Percentiles rank a stretch among this genome's conserved stretches.
Evolutionary conservation across 2,888 invertebrate genomes (phyloP).

Genomic region (Terebella lapidaria): DNA sequence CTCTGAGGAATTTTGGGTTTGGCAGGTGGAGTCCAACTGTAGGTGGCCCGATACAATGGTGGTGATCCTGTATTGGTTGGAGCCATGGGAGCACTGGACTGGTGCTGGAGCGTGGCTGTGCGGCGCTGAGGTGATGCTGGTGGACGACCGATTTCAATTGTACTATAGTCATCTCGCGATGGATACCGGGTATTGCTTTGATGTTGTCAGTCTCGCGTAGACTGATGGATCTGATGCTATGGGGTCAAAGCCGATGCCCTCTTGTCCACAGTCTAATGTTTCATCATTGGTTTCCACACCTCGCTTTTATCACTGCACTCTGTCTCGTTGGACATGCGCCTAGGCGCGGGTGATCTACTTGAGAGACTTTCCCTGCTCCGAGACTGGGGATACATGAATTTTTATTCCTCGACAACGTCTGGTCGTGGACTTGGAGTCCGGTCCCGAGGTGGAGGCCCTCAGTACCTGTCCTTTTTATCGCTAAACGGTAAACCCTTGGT

Average conservation of each 20-base stretch:
- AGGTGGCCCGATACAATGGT: background rate
- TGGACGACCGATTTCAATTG: background rate
- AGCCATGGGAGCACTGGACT: background rate
- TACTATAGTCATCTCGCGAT: background rate
- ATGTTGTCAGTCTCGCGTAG: background rate
- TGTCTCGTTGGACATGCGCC: background rate
- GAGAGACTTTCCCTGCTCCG: background rate
- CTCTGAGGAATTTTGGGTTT: no score
- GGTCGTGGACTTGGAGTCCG: conserved; percentile 21
- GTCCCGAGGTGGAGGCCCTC: conserved; percentile 4
- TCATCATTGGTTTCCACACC: conserved; percentile 4
- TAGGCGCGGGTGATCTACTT: background rate
- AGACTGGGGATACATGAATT: background rate
- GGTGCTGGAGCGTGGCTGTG: background rate
- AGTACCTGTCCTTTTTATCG: background rate
- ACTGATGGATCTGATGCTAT: background rate
- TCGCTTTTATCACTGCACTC: background rate
- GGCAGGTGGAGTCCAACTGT: background rate
- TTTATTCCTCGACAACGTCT: conserved; percentile 21
- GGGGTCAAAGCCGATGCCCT: background rate
- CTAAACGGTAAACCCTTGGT: background rate
- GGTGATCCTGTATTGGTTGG: background rate
- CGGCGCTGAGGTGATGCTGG: background rate
- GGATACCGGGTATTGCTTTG: no score
- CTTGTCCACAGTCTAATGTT: background rate